phyloP scores from a whole-genome alignment of 1,140 invertebrate species.

The Drosophila setifemur region DNA sequence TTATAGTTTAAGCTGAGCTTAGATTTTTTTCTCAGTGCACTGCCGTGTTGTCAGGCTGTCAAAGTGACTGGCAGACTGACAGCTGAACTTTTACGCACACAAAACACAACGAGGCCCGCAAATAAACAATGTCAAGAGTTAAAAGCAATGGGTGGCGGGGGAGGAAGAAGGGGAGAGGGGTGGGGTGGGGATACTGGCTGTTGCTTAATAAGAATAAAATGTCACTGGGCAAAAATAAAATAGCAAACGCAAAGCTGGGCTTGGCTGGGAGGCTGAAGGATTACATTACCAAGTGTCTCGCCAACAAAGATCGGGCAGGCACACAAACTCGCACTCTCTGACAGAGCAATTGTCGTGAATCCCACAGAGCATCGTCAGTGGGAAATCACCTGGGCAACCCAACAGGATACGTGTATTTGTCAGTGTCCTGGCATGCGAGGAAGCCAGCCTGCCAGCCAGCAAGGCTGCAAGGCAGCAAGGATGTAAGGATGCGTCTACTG shows the following conservation, averaged over 20 bases:
- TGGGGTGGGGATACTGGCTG: not conserved
- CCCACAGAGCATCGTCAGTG: slow-evolving; percentile 44
- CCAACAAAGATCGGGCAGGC: too few species aligned
- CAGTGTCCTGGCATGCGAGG: not conserved
- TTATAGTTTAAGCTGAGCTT: too few species aligned
- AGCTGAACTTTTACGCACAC: slow-evolving; percentile 40
- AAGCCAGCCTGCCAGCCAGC: too few species aligned
- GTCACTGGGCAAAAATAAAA: slow-evolving; percentile 42
- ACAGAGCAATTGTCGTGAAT: slow-evolving; percentile 62
- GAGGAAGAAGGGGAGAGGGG: too few species aligned
- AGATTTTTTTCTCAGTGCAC: too few species aligned
- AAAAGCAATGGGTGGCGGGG: not conserved
- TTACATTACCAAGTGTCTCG: slow-evolving; percentile 56
- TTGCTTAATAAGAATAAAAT: slow-evolving; percentile 73
- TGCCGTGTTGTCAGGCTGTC: slow-evolving; percentile 20
- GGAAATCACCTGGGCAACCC: slow-evolving; percentile 70
- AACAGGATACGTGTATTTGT: slow-evolving; percentile 1
- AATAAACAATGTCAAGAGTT: slow-evolving; percentile 39
- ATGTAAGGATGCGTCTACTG: slow-evolving; percentile 39
- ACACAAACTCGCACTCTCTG: not conserved
- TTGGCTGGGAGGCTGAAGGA: slow-evolving; percentile 28
- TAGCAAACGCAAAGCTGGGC: slow-evolving; percentile 12
- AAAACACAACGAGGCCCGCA: slow-evolving; percentile 1
- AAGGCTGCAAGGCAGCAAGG: too few species aligned
- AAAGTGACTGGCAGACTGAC: slow-evolving; percentile 59